Conservation (phyloP, 1,140 invertebrate genomes). For the Eupristina koningsbergeri region DNA sequence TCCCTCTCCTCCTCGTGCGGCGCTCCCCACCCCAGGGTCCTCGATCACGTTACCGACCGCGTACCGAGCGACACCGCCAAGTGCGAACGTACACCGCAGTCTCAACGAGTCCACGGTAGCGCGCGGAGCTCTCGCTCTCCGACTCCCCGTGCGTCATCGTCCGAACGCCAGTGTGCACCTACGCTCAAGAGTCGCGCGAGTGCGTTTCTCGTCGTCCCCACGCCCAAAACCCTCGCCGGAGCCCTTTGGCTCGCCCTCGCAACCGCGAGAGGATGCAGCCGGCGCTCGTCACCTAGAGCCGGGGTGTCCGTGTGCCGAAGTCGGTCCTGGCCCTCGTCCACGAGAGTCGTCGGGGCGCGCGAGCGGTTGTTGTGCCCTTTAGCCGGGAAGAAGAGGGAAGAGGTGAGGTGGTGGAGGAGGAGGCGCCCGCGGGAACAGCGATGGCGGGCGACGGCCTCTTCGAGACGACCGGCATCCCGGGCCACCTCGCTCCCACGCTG, state of each 20-base stretch:
- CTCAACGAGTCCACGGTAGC: conserved; percentile 39
- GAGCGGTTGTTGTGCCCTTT: not conserved
- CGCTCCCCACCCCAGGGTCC: not conserved
- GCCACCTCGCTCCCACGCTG: conserved; percentile 72
- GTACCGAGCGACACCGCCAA: not conserved
- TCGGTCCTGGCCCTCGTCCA: not conserved
- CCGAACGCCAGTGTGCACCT: not conserved
- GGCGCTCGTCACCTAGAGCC: not conserved
- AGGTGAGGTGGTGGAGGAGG: conserved; percentile 2
- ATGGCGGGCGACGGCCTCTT: conserved; percentile 71
- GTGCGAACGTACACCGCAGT: conserved; percentile 22
- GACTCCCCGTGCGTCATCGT: not conserved
- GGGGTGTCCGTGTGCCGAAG: conserved; percentile 1
- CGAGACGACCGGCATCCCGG: conserved; percentile 71
- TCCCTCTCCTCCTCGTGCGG: not conserved
- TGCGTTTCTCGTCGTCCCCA: not conserved
- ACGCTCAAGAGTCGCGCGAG: not conserved
- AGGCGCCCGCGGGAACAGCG: conserved; percentile 45
- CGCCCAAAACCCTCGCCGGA: not conserved
- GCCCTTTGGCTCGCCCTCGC: no score
- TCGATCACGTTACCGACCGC: conserved; percentile 21
- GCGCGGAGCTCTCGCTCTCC: conserved; percentile 31
- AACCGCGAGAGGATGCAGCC: not conserved
- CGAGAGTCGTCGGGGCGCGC: not conserved
- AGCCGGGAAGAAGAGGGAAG: not conserved